Base-by-base conservation (phyloP, 2,888 invertebrate species). In the Agrochola lychnidis region DNA sequence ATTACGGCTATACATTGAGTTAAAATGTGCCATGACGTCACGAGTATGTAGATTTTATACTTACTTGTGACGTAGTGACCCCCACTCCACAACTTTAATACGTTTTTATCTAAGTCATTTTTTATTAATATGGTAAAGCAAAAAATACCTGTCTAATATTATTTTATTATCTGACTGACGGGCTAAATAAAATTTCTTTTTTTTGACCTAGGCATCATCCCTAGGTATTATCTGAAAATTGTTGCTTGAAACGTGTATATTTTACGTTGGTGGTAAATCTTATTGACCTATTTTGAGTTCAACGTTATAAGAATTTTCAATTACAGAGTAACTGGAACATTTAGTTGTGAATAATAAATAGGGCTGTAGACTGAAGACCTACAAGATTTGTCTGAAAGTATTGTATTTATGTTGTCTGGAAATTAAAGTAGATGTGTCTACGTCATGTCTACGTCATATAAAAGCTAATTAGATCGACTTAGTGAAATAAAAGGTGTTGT, bases 271-370 rank as follows among this genome's bases (percentile, higher is more conserved):
- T 51, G 70, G 59, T 61, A 61, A 36, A 57, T 61, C 1, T 48
- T 51, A 51, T 61, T 48, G 59, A 45, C 42, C 7, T 48, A 63
- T 53, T 64, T 64, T 19, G 7, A 19, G 5, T 57, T 68, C 45
- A 57, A 73, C 4, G 62, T 1, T 45, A 3, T 9, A 16, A n/a
- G 30, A 40, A 40, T 40, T 42, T 48, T 63, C 10, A 56, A 10
- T 56, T 6, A 62, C 22, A 30, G 10, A 30, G 25, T 19, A 77
- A 63, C 19, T 42, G 19, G 3, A 74, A 61, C 4, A 25, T 51
- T 67, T 67, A 45, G 30, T 71, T 56, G 14, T 56, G 42, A 61
- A 61, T 67, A 63, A 63, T 77, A 56, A 30, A 56, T 40, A 40
- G 19, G 40, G 56, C 30, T 69, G 1, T 63, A 63, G 57, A 42